Evolutionary conservation across 2,113 vertebrate genomes (phyloP).

Genomic region (Fulmarus glacialis): DNA sequence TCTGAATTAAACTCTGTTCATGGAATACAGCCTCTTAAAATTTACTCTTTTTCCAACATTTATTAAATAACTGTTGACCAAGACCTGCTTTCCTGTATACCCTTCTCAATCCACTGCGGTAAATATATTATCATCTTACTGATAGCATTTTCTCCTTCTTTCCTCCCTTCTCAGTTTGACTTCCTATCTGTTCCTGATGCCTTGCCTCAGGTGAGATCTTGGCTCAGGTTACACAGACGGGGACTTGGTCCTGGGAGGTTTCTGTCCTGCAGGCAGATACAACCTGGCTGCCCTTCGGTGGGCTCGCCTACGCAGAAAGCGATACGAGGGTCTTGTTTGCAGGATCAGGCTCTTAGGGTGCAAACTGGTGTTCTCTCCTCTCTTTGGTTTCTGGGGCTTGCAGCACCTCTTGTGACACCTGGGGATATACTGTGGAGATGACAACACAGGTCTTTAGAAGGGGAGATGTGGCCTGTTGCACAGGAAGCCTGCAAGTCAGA

Average conservation of each 20-base stretch:
- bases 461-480: background rate
- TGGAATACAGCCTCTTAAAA: background rate
- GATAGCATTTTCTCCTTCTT: background rate
- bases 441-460: background rate
- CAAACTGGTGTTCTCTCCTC: background rate
- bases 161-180: background rate
- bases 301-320: background rate
- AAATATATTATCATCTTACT: background rate
- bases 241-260: background rate
- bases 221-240: background rate
- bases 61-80: background rate
- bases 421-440: background rate
- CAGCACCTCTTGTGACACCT: rapidly evolving
- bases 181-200: background rate
- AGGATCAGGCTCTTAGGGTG: background rate
- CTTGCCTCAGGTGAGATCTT: background rate
- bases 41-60: background rate
- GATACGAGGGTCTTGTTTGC: rapidly evolving
- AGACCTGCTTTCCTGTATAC: background rate
- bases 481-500: background rate
- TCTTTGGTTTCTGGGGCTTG: background rate
- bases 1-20: background rate
- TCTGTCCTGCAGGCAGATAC: background rate
- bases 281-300: rapidly evolving
- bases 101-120: background rate